Percentiles rank a stretch among this genome's conserved stretches.
Evolutionary conservation across 2,888 invertebrate species (phyloP).

Genomic region (Lasioglossum lativentre): DNA sequence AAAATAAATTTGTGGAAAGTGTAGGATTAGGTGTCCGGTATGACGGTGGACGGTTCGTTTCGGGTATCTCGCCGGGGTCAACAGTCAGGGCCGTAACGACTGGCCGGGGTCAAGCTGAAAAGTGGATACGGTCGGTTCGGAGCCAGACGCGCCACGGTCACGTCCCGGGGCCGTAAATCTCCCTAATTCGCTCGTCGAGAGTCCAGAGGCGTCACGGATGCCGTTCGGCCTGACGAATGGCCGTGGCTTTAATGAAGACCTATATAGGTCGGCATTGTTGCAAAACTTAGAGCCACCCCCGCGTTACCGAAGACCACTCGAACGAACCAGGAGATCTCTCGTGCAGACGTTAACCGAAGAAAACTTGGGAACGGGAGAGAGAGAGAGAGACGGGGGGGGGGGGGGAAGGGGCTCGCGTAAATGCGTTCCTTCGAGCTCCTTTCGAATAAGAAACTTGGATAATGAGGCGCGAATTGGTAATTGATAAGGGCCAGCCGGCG

Average conservation of each 20-base stretch:
- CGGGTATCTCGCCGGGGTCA: slow-evolving; percentile 37
- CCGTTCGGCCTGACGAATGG: slow-evolving; percentile 73
- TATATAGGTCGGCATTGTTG: slow-evolving; percentile 71
- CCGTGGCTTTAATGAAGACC: slow-evolving; percentile 70
- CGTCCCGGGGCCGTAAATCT: slow-evolving; percentile 78
- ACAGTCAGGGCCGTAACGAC: slow-evolving; percentile 54
- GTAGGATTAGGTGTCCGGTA: not conserved
- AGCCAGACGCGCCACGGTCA: slow-evolving; percentile 73
- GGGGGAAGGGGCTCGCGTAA: not conserved
- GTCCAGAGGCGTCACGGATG: slow-evolving; percentile 73
- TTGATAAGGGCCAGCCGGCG: slow-evolving; percentile 33
- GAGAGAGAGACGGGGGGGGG: not conserved
- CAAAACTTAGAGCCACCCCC: slow-evolving; percentile 53
- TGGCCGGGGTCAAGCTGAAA: slow-evolving; percentile 63
- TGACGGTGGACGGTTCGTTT: not conserved
- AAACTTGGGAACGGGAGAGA: not conserved
- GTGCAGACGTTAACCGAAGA: slow-evolving; percentile 6
- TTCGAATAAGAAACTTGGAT: slow-evolving; percentile 50
- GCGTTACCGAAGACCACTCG: slow-evolving; percentile 20
- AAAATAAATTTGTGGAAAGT: not conserved
- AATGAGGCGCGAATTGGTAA: slow-evolving; percentile 52
- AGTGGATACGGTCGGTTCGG: slow-evolving; percentile 71
- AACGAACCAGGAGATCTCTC: slow-evolving; percentile 38
- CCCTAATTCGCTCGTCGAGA: slow-evolving; percentile 78
- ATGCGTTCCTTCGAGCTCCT: not conserved